Conservation (phyloP, 2,888 invertebrate genomes). For the Drosophila rubida region DNA sequence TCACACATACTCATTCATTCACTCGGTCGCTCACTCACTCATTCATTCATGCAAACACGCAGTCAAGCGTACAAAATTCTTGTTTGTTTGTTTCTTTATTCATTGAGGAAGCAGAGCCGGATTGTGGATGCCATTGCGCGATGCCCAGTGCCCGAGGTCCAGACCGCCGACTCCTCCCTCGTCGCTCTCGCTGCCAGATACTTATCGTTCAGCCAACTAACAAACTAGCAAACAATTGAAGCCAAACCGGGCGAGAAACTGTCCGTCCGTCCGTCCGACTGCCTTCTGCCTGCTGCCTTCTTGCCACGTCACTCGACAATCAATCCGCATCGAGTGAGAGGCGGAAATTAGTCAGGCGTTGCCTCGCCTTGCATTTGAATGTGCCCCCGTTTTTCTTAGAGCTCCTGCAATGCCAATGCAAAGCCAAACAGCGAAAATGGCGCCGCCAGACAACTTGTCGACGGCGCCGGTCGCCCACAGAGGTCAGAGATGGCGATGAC, state of each 20-base stretch:
- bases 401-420: neutral
- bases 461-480: conserved; percentile 27
- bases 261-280: conserved; percentile 25
- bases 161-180: conserved; percentile 4
- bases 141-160: conserved; percentile 31
- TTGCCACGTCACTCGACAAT: conserved; percentile 10
- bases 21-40: conserved; percentile 24
- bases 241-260: conserved; percentile 44
- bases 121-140: conserved; percentile 10
- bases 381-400: conserved; percentile 9
- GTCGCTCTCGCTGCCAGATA: conserved; percentile 38
- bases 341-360: conserved; percentile 58
- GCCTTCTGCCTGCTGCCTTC: too few relatives aligned
- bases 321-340: conserved; percentile 24
- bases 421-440: conserved; percentile 14
- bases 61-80: conserved; percentile 75
- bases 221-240: conserved; percentile 74
- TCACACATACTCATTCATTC: conserved; percentile 36
- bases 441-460: conserved; percentile 53
- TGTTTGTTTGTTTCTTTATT: conserved; percentile 80
- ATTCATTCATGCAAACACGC: conserved; percentile 62
- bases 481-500: conserved; percentile 38
- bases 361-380: conserved; percentile 55
- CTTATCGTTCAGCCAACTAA: conserved; percentile 63
- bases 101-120: conserved; percentile 58